Evolutionary conservation across 2,113 vertebrate species (phyloP).

Genomic region (Brachionichthys hirsutus): DNA sequence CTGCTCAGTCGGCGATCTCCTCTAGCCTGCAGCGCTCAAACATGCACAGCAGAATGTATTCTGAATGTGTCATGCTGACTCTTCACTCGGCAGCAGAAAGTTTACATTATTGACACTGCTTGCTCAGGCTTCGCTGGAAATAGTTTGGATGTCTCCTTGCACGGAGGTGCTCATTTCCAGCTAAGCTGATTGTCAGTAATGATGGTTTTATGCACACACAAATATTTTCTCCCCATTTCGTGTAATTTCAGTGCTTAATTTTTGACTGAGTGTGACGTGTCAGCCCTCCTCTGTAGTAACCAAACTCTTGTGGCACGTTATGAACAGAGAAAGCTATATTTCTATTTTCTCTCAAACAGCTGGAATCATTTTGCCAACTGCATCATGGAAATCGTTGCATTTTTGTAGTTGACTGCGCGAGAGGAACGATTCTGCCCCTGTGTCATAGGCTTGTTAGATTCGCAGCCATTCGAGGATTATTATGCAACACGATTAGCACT

Average conservation of each 20-base stretch:
- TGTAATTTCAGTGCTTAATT: not conserved
- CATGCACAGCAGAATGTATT: slow-evolving; percentile 14
- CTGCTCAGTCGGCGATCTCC: no score
- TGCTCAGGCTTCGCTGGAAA: slow-evolving; percentile 22
- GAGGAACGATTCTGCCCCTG: slow-evolving; percentile 1
- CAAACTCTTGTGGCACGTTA: no score
- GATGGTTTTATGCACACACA: not conserved
- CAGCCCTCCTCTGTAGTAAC: not conserved
- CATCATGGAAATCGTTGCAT: not conserved
- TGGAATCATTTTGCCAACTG: no score
- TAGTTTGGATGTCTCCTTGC: not conserved
- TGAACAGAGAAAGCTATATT: not conserved
- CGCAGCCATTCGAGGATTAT: slow-evolving; percentile 29
- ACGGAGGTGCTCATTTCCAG: slow-evolving; percentile 18
- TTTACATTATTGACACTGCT: slow-evolving; percentile 25
- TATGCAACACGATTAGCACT: slow-evolving; percentile 40
- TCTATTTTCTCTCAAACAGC: not conserved
- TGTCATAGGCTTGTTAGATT: slow-evolving; percentile 22
- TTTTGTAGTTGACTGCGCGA: not conserved
- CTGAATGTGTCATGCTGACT: slow-evolving; percentile 17
- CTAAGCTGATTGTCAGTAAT: slow-evolving; percentile 20
- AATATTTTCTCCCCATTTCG: slow-evolving; percentile 1
- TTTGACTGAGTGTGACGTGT: not conserved
- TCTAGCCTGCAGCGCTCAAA: not conserved
- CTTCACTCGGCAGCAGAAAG: slow-evolving; percentile 37